These are phyloP conservation scores for Apeltes quadracus DNA, from an alignment of 2,113 vertebrate species.

Conservation along the genomic window DNA sequence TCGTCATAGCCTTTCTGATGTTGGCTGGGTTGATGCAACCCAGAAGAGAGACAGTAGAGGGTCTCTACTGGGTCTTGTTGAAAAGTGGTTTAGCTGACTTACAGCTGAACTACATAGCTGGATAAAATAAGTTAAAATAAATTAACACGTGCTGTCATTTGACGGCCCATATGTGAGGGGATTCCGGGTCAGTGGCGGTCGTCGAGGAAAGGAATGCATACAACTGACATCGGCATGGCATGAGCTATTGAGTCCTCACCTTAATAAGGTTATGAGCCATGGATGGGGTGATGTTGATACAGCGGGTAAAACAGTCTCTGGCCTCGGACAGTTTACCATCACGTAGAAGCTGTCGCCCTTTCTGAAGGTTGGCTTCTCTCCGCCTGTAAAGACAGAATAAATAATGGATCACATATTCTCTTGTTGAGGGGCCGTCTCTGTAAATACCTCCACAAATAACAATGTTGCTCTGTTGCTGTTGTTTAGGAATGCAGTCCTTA, in stretches of 20 bases:
- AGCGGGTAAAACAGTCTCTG: conserved; percentile 91
- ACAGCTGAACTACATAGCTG: not conserved
- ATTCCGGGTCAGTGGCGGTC: not conserved
- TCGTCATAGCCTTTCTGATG: not conserved
- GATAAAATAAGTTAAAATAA: not conserved
- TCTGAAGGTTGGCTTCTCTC: conserved; percentile 88
- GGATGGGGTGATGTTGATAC: conserved; percentile 88
- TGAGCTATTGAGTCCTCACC: conserved; percentile 71
- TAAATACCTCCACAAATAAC: conserved; percentile 26
- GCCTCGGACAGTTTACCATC: conserved; percentile 92
- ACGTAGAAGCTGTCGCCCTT: conserved; percentile 89
- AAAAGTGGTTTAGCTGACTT: too few relatives aligned
- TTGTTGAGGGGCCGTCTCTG: not conserved
- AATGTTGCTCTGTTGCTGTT: conserved; percentile 5
- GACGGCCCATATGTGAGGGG: not conserved
- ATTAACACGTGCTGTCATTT: not conserved
- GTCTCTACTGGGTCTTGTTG: not conserved
- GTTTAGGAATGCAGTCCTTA: too few relatives aligned
- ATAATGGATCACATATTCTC: not conserved
- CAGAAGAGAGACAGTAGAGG: not conserved
- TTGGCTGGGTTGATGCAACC: not conserved
- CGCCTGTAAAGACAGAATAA: conserved; percentile 78
- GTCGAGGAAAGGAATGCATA: not conserved
- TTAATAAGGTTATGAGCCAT: conserved; percentile 96
- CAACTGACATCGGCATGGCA: not conserved